phyloP scores from a whole-genome alignment of 2,797 vertebrate species.

The Phoeniculus purpureus region DNA sequence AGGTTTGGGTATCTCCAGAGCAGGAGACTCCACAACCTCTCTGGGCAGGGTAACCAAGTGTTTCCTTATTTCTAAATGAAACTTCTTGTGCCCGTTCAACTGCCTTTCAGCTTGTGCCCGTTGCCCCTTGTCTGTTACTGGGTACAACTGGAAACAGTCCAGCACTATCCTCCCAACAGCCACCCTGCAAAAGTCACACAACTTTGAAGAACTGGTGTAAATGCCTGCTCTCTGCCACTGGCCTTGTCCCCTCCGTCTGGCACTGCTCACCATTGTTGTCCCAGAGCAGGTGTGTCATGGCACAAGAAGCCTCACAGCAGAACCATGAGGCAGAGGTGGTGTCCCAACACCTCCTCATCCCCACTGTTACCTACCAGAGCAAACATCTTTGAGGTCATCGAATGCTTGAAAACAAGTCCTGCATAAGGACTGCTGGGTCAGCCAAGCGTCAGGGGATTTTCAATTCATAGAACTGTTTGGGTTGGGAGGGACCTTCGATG shows the following conservation, averaged over 20 bases:
- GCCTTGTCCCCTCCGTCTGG: background rate
- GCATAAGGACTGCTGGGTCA: rapidly evolving
- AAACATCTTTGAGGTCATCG: rapidly evolving
- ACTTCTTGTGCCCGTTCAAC: too few relatives aligned
- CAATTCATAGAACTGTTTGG: background rate
- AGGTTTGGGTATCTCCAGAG: too few relatives aligned
- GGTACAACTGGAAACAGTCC: too few relatives aligned
- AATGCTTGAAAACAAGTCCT: background rate
- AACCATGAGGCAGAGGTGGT: rapidly evolving
- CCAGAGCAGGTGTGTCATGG: background rate
- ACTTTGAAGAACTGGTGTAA: background rate
- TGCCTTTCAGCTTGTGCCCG: too few relatives aligned
- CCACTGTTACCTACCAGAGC: background rate
- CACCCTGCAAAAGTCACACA: too few relatives aligned
- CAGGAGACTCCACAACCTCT: too few relatives aligned
- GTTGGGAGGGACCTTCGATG: background rate
- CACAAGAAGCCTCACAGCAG: background rate
- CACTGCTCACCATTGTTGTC: rapidly evolving
- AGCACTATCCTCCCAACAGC: too few relatives aligned
- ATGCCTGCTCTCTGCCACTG: rapidly evolving
- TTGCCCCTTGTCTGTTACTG: too few relatives aligned
- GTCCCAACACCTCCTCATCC: rapidly evolving
- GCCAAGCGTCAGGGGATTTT: background rate
- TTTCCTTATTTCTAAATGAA: too few relatives aligned
- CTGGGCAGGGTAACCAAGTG: too few relatives aligned